Percentiles rank a stretch among this genome's conserved stretches.
These are phyloP conservation scores for Platyscapa corneri DNA, from an alignment of 1,140 invertebrate genomes.

Conservation along the genomic window DNA sequence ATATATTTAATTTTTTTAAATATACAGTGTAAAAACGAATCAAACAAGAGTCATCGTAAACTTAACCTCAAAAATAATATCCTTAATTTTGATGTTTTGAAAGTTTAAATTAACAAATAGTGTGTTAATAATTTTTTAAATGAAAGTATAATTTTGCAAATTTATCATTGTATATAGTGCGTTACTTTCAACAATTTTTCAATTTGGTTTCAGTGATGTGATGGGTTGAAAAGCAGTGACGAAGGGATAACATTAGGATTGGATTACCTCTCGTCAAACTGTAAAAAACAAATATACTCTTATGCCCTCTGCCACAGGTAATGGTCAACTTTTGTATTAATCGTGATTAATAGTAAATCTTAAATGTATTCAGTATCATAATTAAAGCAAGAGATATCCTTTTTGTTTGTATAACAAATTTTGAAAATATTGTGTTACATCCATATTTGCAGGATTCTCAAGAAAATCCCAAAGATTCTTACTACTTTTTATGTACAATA, in stretches of 20 bases:
- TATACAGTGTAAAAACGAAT: neutral
- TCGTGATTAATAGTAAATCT: conserved; percentile 8
- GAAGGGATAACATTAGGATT: conserved; percentile 46
- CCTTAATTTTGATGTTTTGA: neutral
- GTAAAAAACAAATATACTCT: conserved; percentile 48
- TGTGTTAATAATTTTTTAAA: neutral
- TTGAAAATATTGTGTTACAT: conserved; percentile 39
- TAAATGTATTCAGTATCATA: neutral
- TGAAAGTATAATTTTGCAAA: neutral
- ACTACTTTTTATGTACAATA: conserved; percentile 30
- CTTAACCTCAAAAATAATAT: conserved; percentile 37
- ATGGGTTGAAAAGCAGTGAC: conserved; percentile 36
- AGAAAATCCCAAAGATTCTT: conserved; percentile 37
- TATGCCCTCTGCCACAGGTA: conserved; percentile 56
- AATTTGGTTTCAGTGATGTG: conserved; percentile 50
- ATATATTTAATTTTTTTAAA: neutral
- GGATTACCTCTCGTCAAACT: conserved; percentile 49
- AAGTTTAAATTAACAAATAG: neutral
- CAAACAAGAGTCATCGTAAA: conserved; percentile 25
- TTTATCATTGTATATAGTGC: neutral
- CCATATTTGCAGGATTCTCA: conserved; percentile 35
- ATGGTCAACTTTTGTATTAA: neutral
- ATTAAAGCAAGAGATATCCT: neutral
- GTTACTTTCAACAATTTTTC: neutral
- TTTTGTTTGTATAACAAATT: conserved; percentile 26